phyloP scores from a whole-genome alignment of 2,113 vertebrate genomes.

The Micronisus gabar region DNA sequence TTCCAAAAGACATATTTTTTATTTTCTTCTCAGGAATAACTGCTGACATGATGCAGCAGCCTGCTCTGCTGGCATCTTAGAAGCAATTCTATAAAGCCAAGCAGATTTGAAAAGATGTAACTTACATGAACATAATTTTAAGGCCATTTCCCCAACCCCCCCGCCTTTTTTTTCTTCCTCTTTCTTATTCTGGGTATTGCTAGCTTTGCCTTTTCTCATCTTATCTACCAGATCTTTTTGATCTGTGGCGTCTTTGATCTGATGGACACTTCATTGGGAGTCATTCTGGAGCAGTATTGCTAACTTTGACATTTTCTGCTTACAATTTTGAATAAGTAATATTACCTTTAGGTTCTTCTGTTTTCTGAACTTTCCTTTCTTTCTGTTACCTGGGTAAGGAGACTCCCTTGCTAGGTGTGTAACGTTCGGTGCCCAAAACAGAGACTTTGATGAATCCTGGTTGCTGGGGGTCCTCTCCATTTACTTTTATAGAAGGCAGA shows the following conservation, averaged over 20 bases:
- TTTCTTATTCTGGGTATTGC: neutral
- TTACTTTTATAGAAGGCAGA: neutral
- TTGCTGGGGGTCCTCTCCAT: neutral
- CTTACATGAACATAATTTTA: neutral
- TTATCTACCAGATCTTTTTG: neutral
- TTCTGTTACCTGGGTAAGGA: neutral
- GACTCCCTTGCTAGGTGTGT: neutral
- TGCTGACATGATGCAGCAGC: neutral
- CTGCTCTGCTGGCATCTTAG: neutral
- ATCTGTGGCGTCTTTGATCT: neutral
- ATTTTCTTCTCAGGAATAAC: neutral
- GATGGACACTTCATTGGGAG: neutral
- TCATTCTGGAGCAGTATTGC: neutral
- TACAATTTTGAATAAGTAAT: neutral
- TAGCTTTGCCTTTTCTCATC: neutral
- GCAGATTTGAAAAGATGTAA: neutral
- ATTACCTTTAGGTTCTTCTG: neutral
- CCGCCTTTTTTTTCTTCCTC: neutral
- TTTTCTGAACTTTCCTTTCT: neutral
- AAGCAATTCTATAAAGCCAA: neutral
- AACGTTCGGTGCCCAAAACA: neutral
- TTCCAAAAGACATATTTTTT: neutral
- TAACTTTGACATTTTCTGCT: neutral
- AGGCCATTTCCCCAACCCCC: fast-evolving
- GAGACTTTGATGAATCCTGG: neutral